phyloP scores from a whole-genome alignment of 2,888 invertebrate species.

The Suillia variegata region DNA sequence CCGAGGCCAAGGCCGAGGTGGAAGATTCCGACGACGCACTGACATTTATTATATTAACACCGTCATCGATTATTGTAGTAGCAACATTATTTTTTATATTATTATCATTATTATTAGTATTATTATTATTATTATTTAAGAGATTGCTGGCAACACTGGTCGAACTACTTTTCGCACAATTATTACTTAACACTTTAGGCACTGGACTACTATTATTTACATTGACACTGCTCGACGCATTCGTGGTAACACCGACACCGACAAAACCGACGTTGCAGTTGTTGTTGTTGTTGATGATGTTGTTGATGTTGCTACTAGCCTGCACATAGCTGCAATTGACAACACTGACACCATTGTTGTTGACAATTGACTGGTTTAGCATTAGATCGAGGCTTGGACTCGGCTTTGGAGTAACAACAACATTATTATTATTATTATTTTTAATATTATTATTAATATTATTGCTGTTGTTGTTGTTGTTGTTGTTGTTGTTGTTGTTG shows the following conservation, averaged over 20 bases:
- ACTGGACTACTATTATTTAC: constrained; percentile 37
- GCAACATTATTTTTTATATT: constrained; percentile 32
- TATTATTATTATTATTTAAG: constrained; percentile 25
- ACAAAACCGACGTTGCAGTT: constrained; percentile 1
- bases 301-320: constrained; percentile 33
- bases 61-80: constrained; percentile 35
- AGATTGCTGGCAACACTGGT: constrained; percentile 31
- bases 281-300: constrained; percentile 6
- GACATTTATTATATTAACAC: constrained; percentile 52
- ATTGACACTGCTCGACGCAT: constrained; percentile 32
- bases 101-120: constrained; percentile 31
- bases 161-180: constrained; percentile 42
- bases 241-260: constrained; percentile 13
- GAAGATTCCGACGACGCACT: constrained; percentile 31
- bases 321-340: constrained; percentile 38
- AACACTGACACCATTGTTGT: constrained; percentile 35
- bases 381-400: constrained; percentile 14
- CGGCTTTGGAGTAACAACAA: constrained; percentile 25
- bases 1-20: constrained; percentile 5
- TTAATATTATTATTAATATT: too few species aligned
- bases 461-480: constrained; percentile 29
- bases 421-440: constrained; percentile 34
- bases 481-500: constrained; percentile 44
- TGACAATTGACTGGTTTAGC: constrained; percentile 44
- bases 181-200: constrained; percentile 48